These are phyloP conservation scores for Campoletis sonorensis DNA, from an alignment of 1,140 invertebrate species.

Conservation along the genomic window DNA sequence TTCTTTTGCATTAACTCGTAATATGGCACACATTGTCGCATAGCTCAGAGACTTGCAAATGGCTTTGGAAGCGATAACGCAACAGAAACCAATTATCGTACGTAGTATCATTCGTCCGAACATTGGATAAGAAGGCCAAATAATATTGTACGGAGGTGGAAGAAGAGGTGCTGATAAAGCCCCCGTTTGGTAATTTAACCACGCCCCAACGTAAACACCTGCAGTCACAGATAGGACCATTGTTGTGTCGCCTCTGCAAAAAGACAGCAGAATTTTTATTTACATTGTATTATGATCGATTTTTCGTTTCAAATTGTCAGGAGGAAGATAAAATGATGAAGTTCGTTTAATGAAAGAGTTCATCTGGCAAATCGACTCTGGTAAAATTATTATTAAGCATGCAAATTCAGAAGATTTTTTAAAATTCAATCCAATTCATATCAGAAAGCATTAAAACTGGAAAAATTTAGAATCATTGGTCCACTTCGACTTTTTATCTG, in stretches of 20 bases:
- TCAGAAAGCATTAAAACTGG: too few relatives aligned
- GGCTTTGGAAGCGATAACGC: constrained; percentile 82
- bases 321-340: too few relatives aligned
- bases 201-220: constrained; percentile 88
- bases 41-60: constrained; percentile 84
- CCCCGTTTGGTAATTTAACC: constrained; percentile 89
- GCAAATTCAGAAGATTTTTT: too few relatives aligned
- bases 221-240: constrained; percentile 88
- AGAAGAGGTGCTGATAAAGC: constrained; percentile 78
- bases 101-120: constrained; percentile 81
- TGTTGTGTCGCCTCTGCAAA: constrained; percentile 89
- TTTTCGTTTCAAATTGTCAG: too few relatives aligned
- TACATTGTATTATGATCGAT: too few relatives aligned
- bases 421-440: too few relatives aligned
- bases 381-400: too few relatives aligned
- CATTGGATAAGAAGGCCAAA: constrained; percentile 87
- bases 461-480: too few relatives aligned
- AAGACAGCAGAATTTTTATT: too few relatives aligned
- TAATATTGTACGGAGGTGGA: constrained; percentile 84
- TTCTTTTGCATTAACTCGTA: constrained; percentile 81
- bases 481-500: too few relatives aligned
- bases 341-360: too few relatives aligned
- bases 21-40: constrained; percentile 82
- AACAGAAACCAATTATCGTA: constrained; percentile 85
- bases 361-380: too few relatives aligned